Evolutionary conservation across 1,140 invertebrate genomes (phyloP).

Genomic region (Akabosia matsudoensis): DNA sequence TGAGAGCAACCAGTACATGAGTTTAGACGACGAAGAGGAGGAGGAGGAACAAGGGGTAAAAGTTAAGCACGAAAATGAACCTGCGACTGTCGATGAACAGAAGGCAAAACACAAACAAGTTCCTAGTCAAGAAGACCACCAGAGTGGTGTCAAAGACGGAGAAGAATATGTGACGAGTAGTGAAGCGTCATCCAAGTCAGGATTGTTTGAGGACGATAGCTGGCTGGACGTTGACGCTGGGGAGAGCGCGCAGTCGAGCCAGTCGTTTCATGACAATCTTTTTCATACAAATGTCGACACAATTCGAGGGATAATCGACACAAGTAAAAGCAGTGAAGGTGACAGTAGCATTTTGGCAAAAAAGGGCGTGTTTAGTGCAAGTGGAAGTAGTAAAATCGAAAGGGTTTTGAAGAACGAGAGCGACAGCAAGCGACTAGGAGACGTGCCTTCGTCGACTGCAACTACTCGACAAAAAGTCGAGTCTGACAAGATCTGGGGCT

Average conservation of each 20-base stretch:
- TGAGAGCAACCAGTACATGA: background rate
- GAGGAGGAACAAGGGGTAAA: background rate
- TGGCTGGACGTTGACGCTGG: background rate
- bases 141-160: background rate
- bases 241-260: background rate
- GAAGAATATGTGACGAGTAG: background rate
- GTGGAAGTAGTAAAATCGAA: background rate
- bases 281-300: background rate
- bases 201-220: background rate
- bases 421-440: background rate
- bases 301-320: background rate
- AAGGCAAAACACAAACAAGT: background rate
- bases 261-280: conserved; percentile 4
- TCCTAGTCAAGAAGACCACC: background rate
- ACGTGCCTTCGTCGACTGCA: background rate
- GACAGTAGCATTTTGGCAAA: background rate
- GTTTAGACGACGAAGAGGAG: background rate
- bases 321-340: background rate
- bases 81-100: background rate
- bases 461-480: background rate
- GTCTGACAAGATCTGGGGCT: conserved; percentile 14
- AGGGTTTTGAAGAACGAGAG: background rate
- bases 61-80: background rate
- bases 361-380: background rate
- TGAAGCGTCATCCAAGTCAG: background rate